These are phyloP conservation scores for Athene noctua DNA, from an alignment of 2,113 vertebrate species.

Conservation along the genomic window DNA sequence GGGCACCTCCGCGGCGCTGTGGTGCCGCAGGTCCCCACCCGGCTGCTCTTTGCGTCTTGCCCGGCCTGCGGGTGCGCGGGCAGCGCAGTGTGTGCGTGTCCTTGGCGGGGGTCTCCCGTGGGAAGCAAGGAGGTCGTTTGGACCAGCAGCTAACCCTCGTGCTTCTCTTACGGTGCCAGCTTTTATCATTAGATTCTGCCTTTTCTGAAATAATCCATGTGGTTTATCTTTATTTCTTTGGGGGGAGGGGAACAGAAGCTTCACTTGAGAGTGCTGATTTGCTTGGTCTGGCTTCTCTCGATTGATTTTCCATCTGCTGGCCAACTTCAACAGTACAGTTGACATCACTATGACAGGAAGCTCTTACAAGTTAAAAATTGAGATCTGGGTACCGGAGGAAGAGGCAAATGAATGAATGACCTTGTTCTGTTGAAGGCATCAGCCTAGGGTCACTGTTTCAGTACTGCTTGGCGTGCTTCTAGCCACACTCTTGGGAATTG, in stretches of 20 bases:
- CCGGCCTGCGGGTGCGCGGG: background rate
- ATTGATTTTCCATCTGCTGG: background rate
- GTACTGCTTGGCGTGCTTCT: background rate
- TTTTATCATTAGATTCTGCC: background rate
- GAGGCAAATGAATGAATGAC: background rate
- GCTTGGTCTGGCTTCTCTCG: background rate
- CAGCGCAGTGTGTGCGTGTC: accelerated
- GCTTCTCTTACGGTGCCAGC: background rate
- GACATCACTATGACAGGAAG: background rate
- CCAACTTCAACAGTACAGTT: background rate
- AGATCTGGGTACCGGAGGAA: background rate
- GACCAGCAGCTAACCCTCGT: no score
- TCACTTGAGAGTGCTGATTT: background rate
- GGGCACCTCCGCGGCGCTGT: background rate
- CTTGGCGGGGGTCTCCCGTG: accelerated
- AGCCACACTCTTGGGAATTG: accelerated
- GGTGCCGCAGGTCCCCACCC: no score
- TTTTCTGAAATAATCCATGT: accelerated
- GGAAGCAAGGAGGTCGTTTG: background rate
- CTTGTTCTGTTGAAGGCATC: background rate
- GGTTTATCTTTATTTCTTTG: background rate
- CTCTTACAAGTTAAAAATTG: background rate
- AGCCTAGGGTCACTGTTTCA: background rate
- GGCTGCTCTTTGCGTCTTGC: accelerated
- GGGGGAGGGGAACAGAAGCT: background rate